These are phyloP conservation scores for Ceyx cyanopectus DNA, from an alignment of 2,113 vertebrate species.

Conservation along the genomic window DNA sequence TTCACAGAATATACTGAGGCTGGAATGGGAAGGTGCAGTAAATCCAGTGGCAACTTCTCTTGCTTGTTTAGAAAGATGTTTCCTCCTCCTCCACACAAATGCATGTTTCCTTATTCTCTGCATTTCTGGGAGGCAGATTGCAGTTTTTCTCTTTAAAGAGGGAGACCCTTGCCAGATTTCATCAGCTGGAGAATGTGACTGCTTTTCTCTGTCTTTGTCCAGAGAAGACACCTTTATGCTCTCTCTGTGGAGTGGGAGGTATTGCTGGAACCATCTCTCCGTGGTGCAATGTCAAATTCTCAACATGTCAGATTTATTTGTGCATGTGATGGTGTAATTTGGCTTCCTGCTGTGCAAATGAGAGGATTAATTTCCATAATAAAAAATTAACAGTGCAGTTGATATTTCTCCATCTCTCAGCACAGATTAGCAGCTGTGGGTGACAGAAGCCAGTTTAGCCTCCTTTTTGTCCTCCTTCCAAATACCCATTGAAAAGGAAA, in stretches of 20 bases:
- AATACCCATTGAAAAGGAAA: neutral
- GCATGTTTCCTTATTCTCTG: neutral
- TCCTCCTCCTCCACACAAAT: neutral
- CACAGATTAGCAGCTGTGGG: neutral
- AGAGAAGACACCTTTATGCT: neutral
- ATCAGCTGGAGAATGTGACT: neutral
- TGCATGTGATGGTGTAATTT: slow-evolving; percentile 36
- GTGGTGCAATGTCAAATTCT: slow-evolving; percentile 1
- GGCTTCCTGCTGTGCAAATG: slow-evolving; percentile 22
- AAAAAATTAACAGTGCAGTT: slow-evolving; percentile 33
- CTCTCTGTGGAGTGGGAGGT: neutral
- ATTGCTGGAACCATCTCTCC: neutral
- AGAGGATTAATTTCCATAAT: slow-evolving; percentile 48
- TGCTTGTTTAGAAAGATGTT: neutral
- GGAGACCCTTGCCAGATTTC: neutral
- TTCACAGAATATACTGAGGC: neutral
- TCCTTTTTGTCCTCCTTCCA: neutral
- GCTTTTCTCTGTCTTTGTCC: neutral
- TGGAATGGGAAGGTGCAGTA: neutral
- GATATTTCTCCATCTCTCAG: neutral
- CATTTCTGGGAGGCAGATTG: neutral
- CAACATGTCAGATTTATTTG: slow-evolving; percentile 31
- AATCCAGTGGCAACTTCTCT: neutral
- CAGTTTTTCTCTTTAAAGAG: neutral
- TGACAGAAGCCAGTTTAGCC: neutral